Percentiles rank a stretch among this genome's conserved stretches.
These are phyloP conservation scores for Trinorchestia longiramus DNA, from an alignment of 1,140 invertebrate species.

Conservation along the genomic window DNA sequence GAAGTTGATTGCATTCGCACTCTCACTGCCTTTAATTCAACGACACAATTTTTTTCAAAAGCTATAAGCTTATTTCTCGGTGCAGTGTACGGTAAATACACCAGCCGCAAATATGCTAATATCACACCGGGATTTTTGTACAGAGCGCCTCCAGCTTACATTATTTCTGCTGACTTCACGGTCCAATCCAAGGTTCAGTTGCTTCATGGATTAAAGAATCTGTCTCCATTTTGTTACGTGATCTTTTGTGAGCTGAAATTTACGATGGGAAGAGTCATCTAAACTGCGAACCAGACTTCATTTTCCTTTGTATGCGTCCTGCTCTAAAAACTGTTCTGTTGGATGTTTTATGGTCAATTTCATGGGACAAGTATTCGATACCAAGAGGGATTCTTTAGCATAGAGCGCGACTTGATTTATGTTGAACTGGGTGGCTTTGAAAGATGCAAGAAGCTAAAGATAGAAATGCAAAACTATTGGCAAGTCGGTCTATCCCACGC, in stretches of 20 bases:
- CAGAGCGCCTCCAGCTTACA: neutral
- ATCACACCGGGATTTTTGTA: neutral
- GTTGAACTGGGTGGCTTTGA: neutral
- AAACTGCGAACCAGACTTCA: neutral
- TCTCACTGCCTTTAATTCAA: neutral
- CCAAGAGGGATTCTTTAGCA: conserved; percentile 10
- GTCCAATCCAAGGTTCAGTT: neutral
- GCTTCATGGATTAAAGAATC: neutral
- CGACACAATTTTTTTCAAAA: neutral
- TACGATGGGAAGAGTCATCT: conserved; percentile 18
- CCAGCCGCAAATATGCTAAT: neutral
- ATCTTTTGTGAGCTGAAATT: conserved; percentile 6
- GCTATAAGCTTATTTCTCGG: neutral
- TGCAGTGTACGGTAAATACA: neutral
- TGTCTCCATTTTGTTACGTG: neutral
- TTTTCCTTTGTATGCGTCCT: conserved; percentile 6
- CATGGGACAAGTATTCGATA: neutral
- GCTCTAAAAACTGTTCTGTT: neutral
- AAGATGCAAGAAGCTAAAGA: neutral
- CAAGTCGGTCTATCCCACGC: neutral
- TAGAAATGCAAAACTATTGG: neutral
- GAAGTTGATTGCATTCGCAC: neutral
- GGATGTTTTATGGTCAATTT: conserved; percentile 10
- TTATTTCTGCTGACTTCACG: neutral
- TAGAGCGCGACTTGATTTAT: neutral